phyloP scores from a whole-genome alignment of 2,113 vertebrate species.

The Alces alces region DNA sequence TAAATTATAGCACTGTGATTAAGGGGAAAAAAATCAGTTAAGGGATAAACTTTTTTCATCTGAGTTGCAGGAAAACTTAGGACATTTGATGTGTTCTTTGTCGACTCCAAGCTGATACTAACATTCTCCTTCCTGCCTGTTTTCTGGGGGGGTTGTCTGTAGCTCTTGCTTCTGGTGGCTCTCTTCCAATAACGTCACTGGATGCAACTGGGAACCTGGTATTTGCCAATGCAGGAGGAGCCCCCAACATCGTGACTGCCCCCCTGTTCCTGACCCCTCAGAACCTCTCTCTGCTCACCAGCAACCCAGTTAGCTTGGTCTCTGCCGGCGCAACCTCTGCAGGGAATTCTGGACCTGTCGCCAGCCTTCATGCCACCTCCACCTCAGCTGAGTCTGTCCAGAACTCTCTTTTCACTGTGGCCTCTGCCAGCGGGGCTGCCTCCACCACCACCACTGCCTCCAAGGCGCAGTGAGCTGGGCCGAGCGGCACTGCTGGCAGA shows the following conservation, averaged over 20 bases:
- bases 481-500: slow-evolving; percentile 54
- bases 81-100: neutral
- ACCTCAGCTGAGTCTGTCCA: slow-evolving; percentile 87
- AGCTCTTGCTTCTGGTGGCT: slow-evolving; percentile 96
- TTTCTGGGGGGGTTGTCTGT: slow-evolving; percentile 37
- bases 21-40: neutral
- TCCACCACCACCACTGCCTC: slow-evolving; percentile 97
- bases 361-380: slow-evolving; percentile 92
- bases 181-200: slow-evolving; percentile 96
- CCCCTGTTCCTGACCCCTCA: slow-evolving; percentile 98
- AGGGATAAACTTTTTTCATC: fast-evolving
- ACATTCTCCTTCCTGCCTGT: slow-evolving; percentile 53
- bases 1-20: neutral
- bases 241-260: slow-evolving; percentile 94
- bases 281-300: slow-evolving; percentile 99
- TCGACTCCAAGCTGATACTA: slow-evolving; percentile 20
- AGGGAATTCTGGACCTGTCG: slow-evolving; percentile 85
- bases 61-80: neutral
- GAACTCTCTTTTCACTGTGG: slow-evolving; percentile 87
- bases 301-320: slow-evolving; percentile 97
- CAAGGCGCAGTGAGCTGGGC: slow-evolving; percentile 94
- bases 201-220: slow-evolving; percentile 95
- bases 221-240: slow-evolving; percentile 91
- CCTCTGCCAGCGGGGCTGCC: slow-evolving; percentile 87
- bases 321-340: slow-evolving; percentile 87